A percentile compares a stretch with the other conserved stretches of the same genome.
Evolutionary conservation across 2,888 invertebrate genomes (phyloP).

Genomic region (Exephanes ischioxanthus): DNA sequence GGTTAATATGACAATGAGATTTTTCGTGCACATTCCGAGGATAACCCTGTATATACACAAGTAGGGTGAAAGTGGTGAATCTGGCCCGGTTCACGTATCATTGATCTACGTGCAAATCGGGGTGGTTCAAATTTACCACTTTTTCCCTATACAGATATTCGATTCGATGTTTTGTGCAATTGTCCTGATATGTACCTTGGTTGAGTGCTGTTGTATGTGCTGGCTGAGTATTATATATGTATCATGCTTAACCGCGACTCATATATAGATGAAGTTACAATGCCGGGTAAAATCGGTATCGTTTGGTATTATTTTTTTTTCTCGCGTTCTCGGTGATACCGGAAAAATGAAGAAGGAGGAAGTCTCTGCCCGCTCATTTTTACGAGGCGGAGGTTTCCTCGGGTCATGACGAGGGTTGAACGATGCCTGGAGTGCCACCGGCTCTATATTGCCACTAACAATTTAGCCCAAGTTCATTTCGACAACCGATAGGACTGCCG

Average conservation of each 20-base stretch:
- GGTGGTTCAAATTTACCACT: neutral
- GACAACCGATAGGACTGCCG: slow-evolving; percentile 50
- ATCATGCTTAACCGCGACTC: slow-evolving; percentile 70
- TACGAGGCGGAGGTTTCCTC: slow-evolving; percentile 12
- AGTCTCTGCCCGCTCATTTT: neutral
- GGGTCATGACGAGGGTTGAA: slow-evolving; percentile 10
- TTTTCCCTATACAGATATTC: slow-evolving; percentile 33
- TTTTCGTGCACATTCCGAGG: neutral
- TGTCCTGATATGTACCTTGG: slow-evolving; percentile 83
- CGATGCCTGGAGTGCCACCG: slow-evolving; percentile 53
- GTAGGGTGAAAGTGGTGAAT: neutral
- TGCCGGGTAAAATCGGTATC: slow-evolving; percentile 28
- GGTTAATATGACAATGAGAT: neutral
- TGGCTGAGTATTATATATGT: slow-evolving; percentile 83
- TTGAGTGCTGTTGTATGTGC: slow-evolving; percentile 85
- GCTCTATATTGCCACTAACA: slow-evolving; percentile 23
- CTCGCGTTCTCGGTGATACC: neutral
- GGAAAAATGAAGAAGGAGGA: neutral
- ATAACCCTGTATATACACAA: neutral
- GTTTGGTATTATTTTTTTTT: neutral
- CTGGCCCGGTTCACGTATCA: neutral
- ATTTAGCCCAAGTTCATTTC: slow-evolving; percentile 47
- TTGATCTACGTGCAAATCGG: neutral
- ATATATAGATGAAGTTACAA: slow-evolving; percentile 42
- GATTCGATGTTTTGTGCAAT: slow-evolving; percentile 59